Evolutionary conservation across 2,113 vertebrate genomes (phyloP).

Genomic region (Motacilla tschutschensis): DNA sequence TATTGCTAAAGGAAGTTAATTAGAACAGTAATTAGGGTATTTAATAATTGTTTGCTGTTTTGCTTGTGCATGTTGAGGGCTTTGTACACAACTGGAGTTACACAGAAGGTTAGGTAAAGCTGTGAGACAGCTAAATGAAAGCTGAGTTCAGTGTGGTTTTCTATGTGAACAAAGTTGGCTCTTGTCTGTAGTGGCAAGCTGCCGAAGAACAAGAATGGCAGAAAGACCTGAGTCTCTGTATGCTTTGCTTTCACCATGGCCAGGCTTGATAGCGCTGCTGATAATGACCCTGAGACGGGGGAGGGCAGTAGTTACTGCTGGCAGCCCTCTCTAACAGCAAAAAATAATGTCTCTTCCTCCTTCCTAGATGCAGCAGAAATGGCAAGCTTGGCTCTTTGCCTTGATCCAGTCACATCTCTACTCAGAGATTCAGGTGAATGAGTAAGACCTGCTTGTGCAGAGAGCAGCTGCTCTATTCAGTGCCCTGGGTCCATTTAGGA

Average conservation of each 20-base stretch:
- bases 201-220: background rate
- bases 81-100: background rate
- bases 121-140: background rate
- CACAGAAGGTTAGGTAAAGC: background rate
- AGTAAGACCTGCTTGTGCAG: background rate
- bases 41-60: background rate
- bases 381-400: slow-evolving; percentile 28
- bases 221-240: background rate
- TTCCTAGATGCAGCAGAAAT: slow-evolving; percentile 10
- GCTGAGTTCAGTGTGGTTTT: background rate
- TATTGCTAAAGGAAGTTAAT: background rate
- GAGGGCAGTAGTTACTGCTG: background rate
- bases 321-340: background rate
- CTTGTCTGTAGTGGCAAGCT: background rate
- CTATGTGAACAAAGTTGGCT: background rate
- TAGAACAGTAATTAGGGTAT: background rate
- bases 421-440: slow-evolving; percentile 17
- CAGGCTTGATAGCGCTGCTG: background rate
- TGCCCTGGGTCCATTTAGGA: background rate
- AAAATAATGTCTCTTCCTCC: background rate
- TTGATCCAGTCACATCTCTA: background rate
- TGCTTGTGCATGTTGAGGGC: background rate
- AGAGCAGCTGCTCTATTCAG: background rate
- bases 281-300: background rate
- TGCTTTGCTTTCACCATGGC: background rate